Base-by-base conservation (phyloP, 2,113 vertebrate species). In the Peromyscus leucopus region DNA sequence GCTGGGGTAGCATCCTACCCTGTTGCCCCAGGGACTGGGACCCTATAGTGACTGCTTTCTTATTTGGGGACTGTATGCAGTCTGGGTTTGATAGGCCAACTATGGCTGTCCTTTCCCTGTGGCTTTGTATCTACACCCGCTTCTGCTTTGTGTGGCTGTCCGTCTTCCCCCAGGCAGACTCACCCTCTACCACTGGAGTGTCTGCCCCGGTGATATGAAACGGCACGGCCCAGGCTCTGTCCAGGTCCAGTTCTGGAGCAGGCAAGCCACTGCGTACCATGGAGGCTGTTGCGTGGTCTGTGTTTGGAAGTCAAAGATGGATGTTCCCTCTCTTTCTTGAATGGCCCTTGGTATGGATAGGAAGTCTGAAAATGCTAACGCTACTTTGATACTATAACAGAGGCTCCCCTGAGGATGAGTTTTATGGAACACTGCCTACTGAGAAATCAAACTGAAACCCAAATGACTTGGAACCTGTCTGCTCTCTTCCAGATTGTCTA, bases 351-450 rank as follows among this genome's bases (percentile, higher is more conserved):
- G 0, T 5, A 82, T 36, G n/a, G 10, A 1, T 21, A 8, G 72
- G 75, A 94, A 48, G 39, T 16, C 33, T 22, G 61, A 61, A 89
- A 39, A 21, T 15, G 15, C 55, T 55, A 55, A 79, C 16, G 24
- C 65, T 87, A 13, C 57, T 59, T 57, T 42, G 78, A 90, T 36
- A 55, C 42, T 22, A 5, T 1, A 42, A 82, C 26, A 74, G 63
- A 83, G 61, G 79, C 5, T 7, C 2, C 31, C 26, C 13, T 2
- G 16, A 72, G 33, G 12, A 19, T 33, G 17, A 39, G 51, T 17
- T 0, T 0, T 12, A 26, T 19, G 28, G 33, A 21, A 15, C 3
- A 7, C 24, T 15, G 63, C 71, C 1, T 8, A 11, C 5, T 36
- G 39, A 39, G 46, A 17, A 48, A 5, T 4, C 12, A 42, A 61